A percentile compares a stretch with the other conserved stretches of the same genome.
These are phyloP conservation scores for Hecatera dysodea DNA, from an alignment of 2,888 invertebrate genomes.

Conservation along the genomic window DNA sequence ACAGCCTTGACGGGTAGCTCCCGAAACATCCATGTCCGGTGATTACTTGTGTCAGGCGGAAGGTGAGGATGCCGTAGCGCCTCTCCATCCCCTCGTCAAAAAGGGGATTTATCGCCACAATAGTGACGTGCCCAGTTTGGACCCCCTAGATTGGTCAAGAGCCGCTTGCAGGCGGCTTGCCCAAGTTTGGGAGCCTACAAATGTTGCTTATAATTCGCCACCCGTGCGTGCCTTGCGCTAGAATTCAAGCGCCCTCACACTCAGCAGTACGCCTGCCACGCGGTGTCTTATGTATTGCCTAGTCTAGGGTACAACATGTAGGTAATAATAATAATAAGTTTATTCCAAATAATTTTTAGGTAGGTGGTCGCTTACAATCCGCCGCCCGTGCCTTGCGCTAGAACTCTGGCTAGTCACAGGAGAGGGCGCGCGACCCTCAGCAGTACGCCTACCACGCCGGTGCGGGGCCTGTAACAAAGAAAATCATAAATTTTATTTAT, in stretches of 20 bases:
- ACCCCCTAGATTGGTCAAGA: no score
- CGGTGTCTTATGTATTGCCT: slow-evolving; percentile 70
- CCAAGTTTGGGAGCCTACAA: no score
- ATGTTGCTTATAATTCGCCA: slow-evolving; percentile 87
- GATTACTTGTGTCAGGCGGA: no score
- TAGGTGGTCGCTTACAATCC: slow-evolving; percentile 85
- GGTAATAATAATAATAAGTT: no score
- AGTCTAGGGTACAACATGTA: background rate
- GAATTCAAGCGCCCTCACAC: slow-evolving; percentile 84
- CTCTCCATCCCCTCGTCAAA: no score
- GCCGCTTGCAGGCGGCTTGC: no score
- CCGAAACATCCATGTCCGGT: no score
- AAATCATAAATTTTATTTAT: background rate
- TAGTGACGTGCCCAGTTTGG: no score
- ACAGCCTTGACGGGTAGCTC: no score
- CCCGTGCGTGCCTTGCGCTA: slow-evolving; percentile 89
- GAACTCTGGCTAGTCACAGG: slow-evolving; percentile 88
- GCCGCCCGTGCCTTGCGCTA: slow-evolving; percentile 88
- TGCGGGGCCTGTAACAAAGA: slow-evolving; percentile 83
- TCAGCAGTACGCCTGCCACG: slow-evolving; percentile 85
- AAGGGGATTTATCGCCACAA: no score
- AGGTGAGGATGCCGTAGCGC: no score
- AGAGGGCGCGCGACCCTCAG: slow-evolving; percentile 84
- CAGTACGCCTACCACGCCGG: slow-evolving; percentile 87
- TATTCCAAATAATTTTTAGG: no score